phyloP scores from a whole-genome alignment of 2,888 invertebrate genomes.

The Arge pagana region DNA sequence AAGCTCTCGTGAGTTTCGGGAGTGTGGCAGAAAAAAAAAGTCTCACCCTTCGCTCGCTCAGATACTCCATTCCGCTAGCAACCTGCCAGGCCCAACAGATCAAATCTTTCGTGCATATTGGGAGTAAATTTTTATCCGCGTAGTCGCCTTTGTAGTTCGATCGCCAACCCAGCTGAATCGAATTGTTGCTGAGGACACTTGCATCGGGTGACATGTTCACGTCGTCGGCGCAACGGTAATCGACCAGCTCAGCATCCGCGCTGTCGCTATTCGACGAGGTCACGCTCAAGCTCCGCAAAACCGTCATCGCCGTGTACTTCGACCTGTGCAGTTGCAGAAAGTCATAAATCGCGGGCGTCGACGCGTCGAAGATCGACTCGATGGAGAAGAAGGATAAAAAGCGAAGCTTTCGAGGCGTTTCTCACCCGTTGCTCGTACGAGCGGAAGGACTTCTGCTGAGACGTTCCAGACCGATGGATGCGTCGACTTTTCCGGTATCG shows the following conservation, averaged over 20 bases:
- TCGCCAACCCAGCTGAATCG: slow-evolving; percentile 72
- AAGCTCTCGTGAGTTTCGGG: too few species aligned
- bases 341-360: too few species aligned
- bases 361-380: too few species aligned
- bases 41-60: slow-evolving; percentile 77
- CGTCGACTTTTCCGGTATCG: slow-evolving; percentile 66
- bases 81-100: slow-evolving; percentile 90
- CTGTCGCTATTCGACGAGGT: slow-evolving; percentile 9
- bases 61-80: slow-evolving; percentile 88
- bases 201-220: slow-evolving; percentile 29
- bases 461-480: slow-evolving; percentile 64
- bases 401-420: too few species aligned
- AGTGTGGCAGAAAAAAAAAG: too few species aligned
- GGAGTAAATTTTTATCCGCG: slow-evolving; percentile 64
- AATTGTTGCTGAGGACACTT: slow-evolving; percentile 60
- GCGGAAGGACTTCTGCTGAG: slow-evolving; percentile 64
- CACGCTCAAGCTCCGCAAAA: slow-evolving; percentile 15
- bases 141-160: slow-evolving; percentile 76
- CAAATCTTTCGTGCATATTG: slow-evolving; percentile 77
- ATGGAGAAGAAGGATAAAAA: too few species aligned
- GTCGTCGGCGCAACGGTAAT: slow-evolving; percentile 31
- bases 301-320: slow-evolving; percentile 5
- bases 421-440: slow-evolving; percentile 64
- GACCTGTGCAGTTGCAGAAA: neutral
- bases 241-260: neutral